Conservation (phyloP, 2,113 vertebrate species). For the Polypterus bichir region DNA sequence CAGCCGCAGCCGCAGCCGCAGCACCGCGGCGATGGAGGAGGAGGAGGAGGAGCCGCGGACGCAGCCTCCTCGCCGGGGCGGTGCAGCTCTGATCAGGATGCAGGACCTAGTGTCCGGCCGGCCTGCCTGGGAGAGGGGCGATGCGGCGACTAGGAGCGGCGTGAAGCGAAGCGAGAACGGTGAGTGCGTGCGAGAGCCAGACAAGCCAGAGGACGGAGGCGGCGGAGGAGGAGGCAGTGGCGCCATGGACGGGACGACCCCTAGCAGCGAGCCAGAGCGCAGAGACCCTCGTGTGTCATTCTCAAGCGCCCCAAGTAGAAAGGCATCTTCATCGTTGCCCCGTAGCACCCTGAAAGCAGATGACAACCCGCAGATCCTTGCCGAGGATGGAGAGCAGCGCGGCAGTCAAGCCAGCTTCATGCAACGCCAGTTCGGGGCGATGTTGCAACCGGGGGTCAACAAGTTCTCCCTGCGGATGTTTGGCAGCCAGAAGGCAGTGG, state of each 20-base stretch:
- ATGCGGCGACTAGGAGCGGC: slow-evolving; percentile 35
- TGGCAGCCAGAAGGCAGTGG: slow-evolving; percentile 92
- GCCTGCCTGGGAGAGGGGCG: slow-evolving; percentile 29
- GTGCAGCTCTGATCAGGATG: slow-evolving; percentile 37
- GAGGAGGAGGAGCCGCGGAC: slow-evolving; percentile 44
- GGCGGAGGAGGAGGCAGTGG: slow-evolving; percentile 25
- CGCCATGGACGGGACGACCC: slow-evolving; percentile 44
- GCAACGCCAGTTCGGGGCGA: slow-evolving; percentile 87
- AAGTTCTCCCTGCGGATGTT: slow-evolving; percentile 98
- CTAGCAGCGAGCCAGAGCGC: slow-evolving; percentile 39
- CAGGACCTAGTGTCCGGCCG: slow-evolving; percentile 33
- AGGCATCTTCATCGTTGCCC: slow-evolving; percentile 51
- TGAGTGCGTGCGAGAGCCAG: slow-evolving; percentile 54
- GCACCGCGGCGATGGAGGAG: slow-evolving; percentile 37
- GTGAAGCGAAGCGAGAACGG: slow-evolving; percentile 67
- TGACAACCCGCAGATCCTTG: slow-evolving; percentile 54
- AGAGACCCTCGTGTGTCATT: slow-evolving; percentile 66
- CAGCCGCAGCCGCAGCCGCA: slow-evolving; percentile 33
- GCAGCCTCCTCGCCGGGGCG: slow-evolving; percentile 33
- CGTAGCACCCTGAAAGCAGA: slow-evolving; percentile 46
- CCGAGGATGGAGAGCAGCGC: slow-evolving; percentile 54
- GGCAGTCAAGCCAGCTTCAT: slow-evolving; percentile 77
- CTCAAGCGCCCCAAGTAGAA: slow-evolving; percentile 52
- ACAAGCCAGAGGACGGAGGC: slow-evolving; percentile 42
- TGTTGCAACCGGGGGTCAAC: slow-evolving; percentile 93